A percentile compares a stretch with the other conserved stretches of the same genome.
Conservation (phyloP, 2,113 vertebrate species). For the Ictalurus punctatus region DNA sequence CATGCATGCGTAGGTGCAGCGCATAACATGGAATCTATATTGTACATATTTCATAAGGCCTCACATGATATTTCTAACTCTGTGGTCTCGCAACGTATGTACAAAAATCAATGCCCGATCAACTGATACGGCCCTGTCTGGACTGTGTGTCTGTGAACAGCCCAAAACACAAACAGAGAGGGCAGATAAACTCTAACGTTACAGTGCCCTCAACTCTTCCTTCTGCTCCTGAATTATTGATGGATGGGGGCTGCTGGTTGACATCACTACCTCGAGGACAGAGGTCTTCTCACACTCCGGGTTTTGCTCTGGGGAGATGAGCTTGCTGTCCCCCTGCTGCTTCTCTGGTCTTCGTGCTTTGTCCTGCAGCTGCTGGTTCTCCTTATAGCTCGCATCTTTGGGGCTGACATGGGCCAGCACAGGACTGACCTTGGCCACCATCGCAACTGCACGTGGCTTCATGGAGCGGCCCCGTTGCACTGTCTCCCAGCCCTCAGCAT, state of each 20-base stretch:
- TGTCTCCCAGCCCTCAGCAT: slow-evolving; percentile 95
- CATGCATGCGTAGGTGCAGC: slow-evolving; percentile 53
- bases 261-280: slow-evolving; percentile 70
- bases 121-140: slow-evolving; percentile 70
- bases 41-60: slow-evolving; percentile 62
- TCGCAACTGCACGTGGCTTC: slow-evolving; percentile 82
- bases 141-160: slow-evolving; percentile 66
- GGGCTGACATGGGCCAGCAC: slow-evolving; percentile 64
- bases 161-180: slow-evolving; percentile 74
- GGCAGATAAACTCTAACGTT: slow-evolving; percentile 68
- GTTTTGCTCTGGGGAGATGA: slow-evolving; percentile 50
- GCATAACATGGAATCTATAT: slow-evolving; percentile 46
- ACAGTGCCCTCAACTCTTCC: slow-evolving; percentile 55
- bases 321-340: slow-evolving; percentile 51
- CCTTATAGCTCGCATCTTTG: slow-evolving; percentile 81
- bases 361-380: slow-evolving; percentile 65
- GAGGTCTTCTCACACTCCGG: slow-evolving; percentile 58
- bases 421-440: slow-evolving; percentile 75
- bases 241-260: slow-evolving; percentile 47
- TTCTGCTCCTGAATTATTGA: slow-evolving; percentile 69
- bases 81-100: slow-evolving; percentile 63
- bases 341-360: slow-evolving; percentile 49
- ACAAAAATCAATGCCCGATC: slow-evolving; percentile 67
- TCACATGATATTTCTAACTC: slow-evolving; percentile 62
- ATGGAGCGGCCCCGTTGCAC: slow-evolving; percentile 92